phyloP scores from a whole-genome alignment of 2,797 vertebrate species.

The Urophycis tenuis region DNA sequence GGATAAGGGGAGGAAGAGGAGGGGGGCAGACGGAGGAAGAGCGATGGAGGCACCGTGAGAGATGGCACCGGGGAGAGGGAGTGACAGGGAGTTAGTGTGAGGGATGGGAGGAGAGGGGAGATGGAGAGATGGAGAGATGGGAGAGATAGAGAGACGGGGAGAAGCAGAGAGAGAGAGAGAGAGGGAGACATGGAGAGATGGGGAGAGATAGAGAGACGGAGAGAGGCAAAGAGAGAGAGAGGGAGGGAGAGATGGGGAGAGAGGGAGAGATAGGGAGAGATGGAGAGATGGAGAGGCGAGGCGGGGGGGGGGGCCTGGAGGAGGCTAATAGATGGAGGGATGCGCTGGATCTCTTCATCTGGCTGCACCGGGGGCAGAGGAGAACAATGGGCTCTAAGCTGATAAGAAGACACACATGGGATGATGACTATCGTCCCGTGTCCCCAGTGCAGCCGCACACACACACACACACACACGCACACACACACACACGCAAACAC shows the following conservation, averaged over 20 bases:
- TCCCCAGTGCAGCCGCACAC: conserved; percentile 4
- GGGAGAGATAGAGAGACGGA: conserved; percentile 37
- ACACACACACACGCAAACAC: too few species aligned
- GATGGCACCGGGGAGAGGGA: background rate
- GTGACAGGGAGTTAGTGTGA: background rate
- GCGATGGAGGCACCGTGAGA: background rate
- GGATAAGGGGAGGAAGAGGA: background rate
- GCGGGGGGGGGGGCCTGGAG: conserved; percentile 24
- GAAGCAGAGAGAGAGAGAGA: conserved; percentile 32
- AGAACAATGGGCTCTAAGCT: conserved; percentile 43
- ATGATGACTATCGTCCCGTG: conserved; percentile 43
- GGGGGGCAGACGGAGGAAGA: background rate
- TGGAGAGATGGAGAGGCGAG: conserved; percentile 35
- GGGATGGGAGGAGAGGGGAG: background rate
- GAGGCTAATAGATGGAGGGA: background rate
- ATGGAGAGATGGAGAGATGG: conserved; percentile 3
- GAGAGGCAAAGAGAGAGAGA: conserved; percentile 26
- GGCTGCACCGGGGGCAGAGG: conserved; percentile 16
- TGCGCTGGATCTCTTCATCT: background rate
- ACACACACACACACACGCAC: conserved; percentile 2
- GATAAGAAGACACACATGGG: conserved; percentile 52
- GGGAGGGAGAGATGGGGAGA: conserved; percentile 21
- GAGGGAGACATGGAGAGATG: conserved; percentile 32
- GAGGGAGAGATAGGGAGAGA: conserved; percentile 32
- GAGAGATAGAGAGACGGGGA: background rate